Conservation (phyloP, 2,113 vertebrate genomes). For the Stegastes partitus region DNA sequence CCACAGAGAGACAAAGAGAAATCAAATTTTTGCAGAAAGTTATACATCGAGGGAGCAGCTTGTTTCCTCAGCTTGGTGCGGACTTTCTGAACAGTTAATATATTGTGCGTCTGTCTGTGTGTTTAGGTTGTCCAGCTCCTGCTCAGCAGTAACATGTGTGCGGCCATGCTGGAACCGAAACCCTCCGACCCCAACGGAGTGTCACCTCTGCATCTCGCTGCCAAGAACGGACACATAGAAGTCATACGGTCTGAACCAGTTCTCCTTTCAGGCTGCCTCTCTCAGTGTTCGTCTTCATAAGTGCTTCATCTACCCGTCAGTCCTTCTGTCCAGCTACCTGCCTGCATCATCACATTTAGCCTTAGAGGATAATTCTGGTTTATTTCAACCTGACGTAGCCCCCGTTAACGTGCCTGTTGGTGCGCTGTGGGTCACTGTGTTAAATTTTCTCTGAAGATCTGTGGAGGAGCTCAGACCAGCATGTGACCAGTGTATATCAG, state of each 20-base stretch:
- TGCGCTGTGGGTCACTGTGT: neutral
- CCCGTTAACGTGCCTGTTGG: neutral
- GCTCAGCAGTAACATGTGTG: constrained; percentile 97
- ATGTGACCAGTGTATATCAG: too few species aligned
- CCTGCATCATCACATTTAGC: neutral
- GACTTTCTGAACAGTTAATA: neutral
- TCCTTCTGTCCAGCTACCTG: neutral
- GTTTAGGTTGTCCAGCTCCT: constrained; percentile 95
- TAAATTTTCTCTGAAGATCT: neutral
- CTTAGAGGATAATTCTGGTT: neutral
- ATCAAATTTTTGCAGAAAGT: neutral
- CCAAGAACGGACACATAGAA: constrained; percentile 98
- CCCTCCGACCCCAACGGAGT: constrained; percentile 95
- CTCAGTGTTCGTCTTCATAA: constrained; percentile 7
- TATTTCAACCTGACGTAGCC: neutral
- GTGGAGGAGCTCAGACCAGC: too few species aligned
- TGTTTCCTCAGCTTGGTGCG: neutral
- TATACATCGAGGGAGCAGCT: neutral
- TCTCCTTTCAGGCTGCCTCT: constrained; percentile 10
- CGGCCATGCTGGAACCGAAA: constrained; percentile 94
- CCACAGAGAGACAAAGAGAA: neutral
- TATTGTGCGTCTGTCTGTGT: constrained; percentile 31
- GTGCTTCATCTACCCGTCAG: neutral
- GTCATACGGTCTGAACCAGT: constrained; percentile 90
- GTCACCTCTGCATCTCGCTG: constrained; percentile 96